phyloP scores from a whole-genome alignment of 2,797 vertebrate genomes.

The Rhinogobio ventralis region DNA sequence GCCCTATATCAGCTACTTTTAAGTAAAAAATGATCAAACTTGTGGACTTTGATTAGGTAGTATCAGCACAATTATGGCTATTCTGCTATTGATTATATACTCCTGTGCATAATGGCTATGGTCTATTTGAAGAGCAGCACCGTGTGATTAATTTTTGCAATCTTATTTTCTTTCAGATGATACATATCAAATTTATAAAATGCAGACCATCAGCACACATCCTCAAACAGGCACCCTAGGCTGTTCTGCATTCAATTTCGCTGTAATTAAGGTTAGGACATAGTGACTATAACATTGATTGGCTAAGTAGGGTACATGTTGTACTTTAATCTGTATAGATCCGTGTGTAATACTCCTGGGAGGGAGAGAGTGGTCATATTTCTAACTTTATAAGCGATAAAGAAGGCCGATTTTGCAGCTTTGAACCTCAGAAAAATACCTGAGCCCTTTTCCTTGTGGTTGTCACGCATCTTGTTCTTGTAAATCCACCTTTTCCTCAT shows the following conservation, averaged over 20 bases:
- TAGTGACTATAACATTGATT: slow-evolving; percentile 39
- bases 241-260: slow-evolving; percentile 35
- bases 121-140: slow-evolving; percentile 19
- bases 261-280: slow-evolving; percentile 52
- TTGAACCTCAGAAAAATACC: slow-evolving; percentile 30
- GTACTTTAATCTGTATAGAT: slow-evolving; percentile 51
- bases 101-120: not conserved
- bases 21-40: not conserved
- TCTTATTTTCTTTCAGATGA: slow-evolving; percentile 30
- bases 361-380: slow-evolving; percentile 1
- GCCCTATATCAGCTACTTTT: not conserved
- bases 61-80: not conserved
- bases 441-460: slow-evolving; percentile 1
- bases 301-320: slow-evolving; percentile 37
- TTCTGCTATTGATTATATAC: not conserved
- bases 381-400: slow-evolving; percentile 40
- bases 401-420: slow-evolving; percentile 28
- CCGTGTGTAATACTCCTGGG: slow-evolving; percentile 18
- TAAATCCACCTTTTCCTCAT: slow-evolving; percentile 25
- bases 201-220: slow-evolving; percentile 29
- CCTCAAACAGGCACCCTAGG: slow-evolving; percentile 15
- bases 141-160: slow-evolving; percentile 4
- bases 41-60: not conserved
- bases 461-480: slow-evolving; percentile 27
- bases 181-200: slow-evolving; percentile 44